Percentiles rank a stretch among this genome's conserved stretches.
phyloP scores from a whole-genome alignment of 2,797 vertebrate genomes.

The Platalea minor region DNA sequence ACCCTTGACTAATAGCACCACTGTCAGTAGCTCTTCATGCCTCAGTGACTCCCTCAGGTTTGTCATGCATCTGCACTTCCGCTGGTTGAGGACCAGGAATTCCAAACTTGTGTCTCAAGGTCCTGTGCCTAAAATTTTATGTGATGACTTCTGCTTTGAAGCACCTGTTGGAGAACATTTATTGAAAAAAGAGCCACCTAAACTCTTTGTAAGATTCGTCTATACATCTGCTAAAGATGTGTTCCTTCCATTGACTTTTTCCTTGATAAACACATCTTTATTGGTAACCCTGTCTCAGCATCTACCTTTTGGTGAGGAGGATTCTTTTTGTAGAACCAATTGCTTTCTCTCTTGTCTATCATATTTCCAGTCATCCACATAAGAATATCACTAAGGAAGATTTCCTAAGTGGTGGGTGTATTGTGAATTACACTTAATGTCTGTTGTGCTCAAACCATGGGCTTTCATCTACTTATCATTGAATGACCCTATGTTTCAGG shows the following conservation, averaged over 20 bases:
- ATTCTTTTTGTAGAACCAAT: background rate
- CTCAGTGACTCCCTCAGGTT: background rate
- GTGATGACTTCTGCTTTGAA: background rate
- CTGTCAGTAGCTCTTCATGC: background rate
- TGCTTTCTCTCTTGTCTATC: background rate
- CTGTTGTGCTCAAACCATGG: background rate
- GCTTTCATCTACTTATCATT: conserved; percentile 29
- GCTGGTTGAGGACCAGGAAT: background rate
- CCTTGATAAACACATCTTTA: background rate
- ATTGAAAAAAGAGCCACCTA: background rate
- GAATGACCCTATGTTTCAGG: conserved; percentile 47
- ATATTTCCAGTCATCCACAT: background rate
- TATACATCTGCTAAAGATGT: background rate
- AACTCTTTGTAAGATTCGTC: background rate
- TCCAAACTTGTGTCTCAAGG: background rate
- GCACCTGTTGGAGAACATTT: background rate
- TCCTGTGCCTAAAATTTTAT: background rate
- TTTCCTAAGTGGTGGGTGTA: background rate
- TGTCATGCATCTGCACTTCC: background rate
- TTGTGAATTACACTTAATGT: conserved; percentile 4
- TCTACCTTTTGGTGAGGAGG: background rate
- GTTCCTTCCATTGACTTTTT: background rate
- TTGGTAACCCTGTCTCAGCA: background rate
- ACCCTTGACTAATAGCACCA: background rate
- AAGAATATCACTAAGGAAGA: background rate